Base-by-base conservation (phyloP, 1,140 invertebrate genomes). In the Brachionus calyciflorus region DNA sequence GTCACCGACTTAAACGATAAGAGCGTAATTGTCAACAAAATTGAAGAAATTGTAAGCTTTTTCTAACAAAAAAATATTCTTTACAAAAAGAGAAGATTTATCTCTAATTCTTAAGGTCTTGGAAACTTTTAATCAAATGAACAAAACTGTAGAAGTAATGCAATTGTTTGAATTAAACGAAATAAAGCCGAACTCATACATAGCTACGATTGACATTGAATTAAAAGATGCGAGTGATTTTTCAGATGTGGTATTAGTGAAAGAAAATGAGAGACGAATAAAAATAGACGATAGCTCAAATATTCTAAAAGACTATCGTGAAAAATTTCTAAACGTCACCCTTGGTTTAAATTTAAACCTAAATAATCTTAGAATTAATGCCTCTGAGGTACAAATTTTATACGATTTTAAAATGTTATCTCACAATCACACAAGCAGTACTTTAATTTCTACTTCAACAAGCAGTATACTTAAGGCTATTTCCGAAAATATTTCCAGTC, bases 41-140 rank as follows among this genome's bases (percentile, higher is more conserved):
- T 73, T 21, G 44, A 73, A 40, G 69, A 73, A 51, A 73, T 73
- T 41, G 69, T 73, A 73, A 73, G 44, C 19, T 33, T 57, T 33
- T 9, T 37, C 3, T 37, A n/a, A n/a, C n/a, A 49, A 19, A 12
- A 28, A 28, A 48, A 26, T 69, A 30, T 69, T 26, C 41, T 21
- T n/a, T 30, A 21, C 17, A 6, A 40, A 69, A 26, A 46, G 12
- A 46, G 14, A 26, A 46, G 3, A 4, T 21, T 19, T 41, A 41
- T 41, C 21, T 41, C 2, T 69, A 41, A 63, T 28, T 17, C 17
- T 2, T n/a, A 65, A 73, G 69, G 51, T 73, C 6, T n/a, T 37
- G 21, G 46, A 73, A 73, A 51, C 69, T 5, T 73, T 73, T 26
- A 28, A 7, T 6, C 4, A 14, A 49, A 73, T 51, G 46, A 73